Conservation (phyloP, 2,888 invertebrate species). For the Phymatocera aterrima region DNA sequence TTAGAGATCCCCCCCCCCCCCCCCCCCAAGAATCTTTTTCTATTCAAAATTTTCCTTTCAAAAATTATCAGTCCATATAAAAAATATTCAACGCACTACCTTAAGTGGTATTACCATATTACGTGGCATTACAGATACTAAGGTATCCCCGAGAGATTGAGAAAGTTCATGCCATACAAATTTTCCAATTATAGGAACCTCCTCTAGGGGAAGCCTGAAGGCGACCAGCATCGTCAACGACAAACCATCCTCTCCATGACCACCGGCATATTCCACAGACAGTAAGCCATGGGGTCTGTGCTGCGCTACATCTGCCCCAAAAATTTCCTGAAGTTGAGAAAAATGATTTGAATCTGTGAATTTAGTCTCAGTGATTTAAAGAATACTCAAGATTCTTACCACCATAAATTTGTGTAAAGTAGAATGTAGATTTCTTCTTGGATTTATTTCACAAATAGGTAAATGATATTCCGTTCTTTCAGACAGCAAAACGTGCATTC, state of each 20-base stretch:
- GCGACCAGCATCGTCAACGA: constrained; percentile 90
- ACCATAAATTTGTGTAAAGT: constrained; percentile 93
- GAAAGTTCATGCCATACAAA: constrained; percentile 93
- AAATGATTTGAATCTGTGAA: neutral
- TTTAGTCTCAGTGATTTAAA: neutral
- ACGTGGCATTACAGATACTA: constrained; percentile 83
- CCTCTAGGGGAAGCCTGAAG: constrained; percentile 90
- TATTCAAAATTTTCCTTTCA: neutral
- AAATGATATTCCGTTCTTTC: constrained; percentile 90
- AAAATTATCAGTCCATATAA: constrained; percentile 22
- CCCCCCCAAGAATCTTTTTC: neutral
- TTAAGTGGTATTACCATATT: constrained; percentile 89
- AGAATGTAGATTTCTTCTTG: constrained; percentile 89
- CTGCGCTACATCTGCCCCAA: constrained; percentile 90
- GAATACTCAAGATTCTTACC: constrained; percentile 69
- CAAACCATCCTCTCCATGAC: constrained; percentile 81
- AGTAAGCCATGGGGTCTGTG: constrained; percentile 90
- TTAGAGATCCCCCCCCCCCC: neutral
- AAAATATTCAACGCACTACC: constrained; percentile 83
- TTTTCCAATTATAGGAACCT: constrained; percentile 90
- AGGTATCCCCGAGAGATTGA: constrained; percentile 81
- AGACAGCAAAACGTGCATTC: constrained; percentile 89
- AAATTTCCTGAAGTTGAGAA: constrained; percentile 81
- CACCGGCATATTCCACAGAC: constrained; percentile 83
- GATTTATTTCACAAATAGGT: constrained; percentile 92